phyloP scores from a whole-genome alignment of 2,888 invertebrate species.

The Diogma glabrata region DNA sequence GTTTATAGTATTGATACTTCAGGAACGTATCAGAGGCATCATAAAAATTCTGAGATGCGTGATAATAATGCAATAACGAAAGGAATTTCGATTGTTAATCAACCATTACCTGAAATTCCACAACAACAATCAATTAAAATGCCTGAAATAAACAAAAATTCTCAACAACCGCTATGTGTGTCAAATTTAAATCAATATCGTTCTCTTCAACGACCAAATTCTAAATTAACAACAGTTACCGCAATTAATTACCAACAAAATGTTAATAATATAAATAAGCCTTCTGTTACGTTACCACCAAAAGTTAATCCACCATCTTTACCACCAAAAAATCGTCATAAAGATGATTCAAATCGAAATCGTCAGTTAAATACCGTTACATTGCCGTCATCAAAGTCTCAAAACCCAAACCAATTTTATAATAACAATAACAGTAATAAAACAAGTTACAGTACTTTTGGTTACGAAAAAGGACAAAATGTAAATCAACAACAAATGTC shows the following conservation, averaged over 20 bases:
- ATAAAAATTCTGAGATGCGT: conserved; percentile 14
- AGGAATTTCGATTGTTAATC: conserved; percentile 35
- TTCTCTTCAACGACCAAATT: conserved; percentile 43
- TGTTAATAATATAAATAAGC: conserved; percentile 16
- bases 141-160: conserved; percentile 28
- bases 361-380: conserved; percentile 30
- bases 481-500: conserved; percentile 21
- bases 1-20: conserved; percentile 36
- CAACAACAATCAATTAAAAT: conserved; percentile 19
- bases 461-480: conserved; percentile 27
- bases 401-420: conserved; percentile 22
- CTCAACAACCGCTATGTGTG: conserved; percentile 35
- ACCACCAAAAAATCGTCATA: conserved; percentile 36
- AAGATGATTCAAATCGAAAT: conserved; percentile 24
- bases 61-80: conserved; percentile 14
- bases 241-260: conserved; percentile 16
- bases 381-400: conserved; percentile 31
- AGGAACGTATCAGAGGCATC: conserved; percentile 12
- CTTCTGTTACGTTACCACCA: conserved; percentile 6
- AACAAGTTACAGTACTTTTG: conserved; percentile 26
- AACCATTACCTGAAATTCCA: conserved; percentile 37
- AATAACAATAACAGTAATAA: neutral
- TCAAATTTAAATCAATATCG: conserved; percentile 44
- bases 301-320: conserved; percentile 30
- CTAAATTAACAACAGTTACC: conserved; percentile 22